Conservation (phyloP, 1,140 invertebrate genomes). For the Cydia splendana region DNA sequence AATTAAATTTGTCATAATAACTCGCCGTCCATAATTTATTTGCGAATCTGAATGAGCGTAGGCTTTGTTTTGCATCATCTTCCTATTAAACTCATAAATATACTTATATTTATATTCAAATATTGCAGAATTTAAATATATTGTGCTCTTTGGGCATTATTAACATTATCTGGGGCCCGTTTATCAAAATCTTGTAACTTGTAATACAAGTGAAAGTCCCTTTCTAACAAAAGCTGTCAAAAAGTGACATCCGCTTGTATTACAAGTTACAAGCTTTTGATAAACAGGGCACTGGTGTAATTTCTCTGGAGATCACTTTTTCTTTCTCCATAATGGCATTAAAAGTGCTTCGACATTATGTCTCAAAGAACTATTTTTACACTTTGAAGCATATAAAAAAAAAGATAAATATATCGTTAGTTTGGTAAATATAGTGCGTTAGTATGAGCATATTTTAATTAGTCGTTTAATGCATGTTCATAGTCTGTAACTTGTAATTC, state of each 20-base stretch:
- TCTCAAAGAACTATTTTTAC: constrained; percentile 76
- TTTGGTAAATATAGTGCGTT: constrained; percentile 71
- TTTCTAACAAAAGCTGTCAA: too few relatives aligned
- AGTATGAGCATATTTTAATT: constrained; percentile 76
- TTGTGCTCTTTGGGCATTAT: constrained; percentile 62
- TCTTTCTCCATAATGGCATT: constrained; percentile 47
- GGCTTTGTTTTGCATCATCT: constrained; percentile 44
- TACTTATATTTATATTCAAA: constrained; percentile 49
- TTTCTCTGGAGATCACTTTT: constrained; percentile 45
- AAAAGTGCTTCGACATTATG: constrained; percentile 65
- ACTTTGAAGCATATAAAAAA: constrained; percentile 69
- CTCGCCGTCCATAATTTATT: constrained; percentile 45
- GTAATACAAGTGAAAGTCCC: too few relatives aligned
- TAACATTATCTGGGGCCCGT: constrained; percentile 62
- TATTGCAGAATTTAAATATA: constrained; percentile 42
- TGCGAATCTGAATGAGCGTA: constrained; percentile 38
- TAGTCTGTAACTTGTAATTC: constrained; percentile 61
- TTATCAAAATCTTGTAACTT: too few relatives aligned
- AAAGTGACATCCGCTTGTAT: too few relatives aligned
- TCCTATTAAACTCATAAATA: constrained; percentile 47
- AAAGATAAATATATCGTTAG: constrained; percentile 74
- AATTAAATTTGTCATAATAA: constrained; percentile 34
- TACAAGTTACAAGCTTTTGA: too few relatives aligned
- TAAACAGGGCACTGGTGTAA: too few relatives aligned
- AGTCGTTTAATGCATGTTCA: constrained; percentile 74